phyloP scores from a whole-genome alignment of 2,113 vertebrate species.

The Chaetops frenatus region DNA sequence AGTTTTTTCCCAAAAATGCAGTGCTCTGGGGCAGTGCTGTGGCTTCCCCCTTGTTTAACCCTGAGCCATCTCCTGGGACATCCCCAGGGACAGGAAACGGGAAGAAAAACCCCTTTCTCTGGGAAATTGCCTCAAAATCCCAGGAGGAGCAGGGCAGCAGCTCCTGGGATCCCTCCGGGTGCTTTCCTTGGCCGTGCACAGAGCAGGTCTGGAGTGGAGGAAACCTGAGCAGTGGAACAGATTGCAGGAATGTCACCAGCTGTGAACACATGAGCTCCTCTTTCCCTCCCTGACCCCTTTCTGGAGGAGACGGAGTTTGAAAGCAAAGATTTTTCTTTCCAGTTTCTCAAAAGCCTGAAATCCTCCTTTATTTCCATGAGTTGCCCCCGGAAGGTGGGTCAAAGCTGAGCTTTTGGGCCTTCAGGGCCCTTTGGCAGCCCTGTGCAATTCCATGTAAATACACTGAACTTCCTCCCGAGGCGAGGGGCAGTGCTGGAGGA shows the following conservation, averaged over 20 bases:
- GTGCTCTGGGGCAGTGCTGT: background rate
- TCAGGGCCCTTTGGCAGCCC: background rate
- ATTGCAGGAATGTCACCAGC: conserved; percentile 61
- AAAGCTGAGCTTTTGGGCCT: background rate
- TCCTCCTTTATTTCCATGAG: background rate
- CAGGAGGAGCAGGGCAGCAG: background rate
- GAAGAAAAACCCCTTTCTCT: background rate
- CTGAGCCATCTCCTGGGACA: background rate
- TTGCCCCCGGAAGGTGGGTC: background rate
- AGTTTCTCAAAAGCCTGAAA: conserved; percentile 6
- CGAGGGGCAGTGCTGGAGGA: background rate
- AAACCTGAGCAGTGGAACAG: conserved; percentile 57
- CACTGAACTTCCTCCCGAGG: background rate
- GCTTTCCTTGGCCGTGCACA: background rate
- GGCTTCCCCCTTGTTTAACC: background rate
- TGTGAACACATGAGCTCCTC: conserved; percentile 48
- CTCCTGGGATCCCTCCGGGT: background rate
- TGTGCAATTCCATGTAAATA: background rate
- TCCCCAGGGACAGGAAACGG: background rate
- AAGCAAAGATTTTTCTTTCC: background rate
- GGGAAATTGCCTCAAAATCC: background rate
- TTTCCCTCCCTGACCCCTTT: conserved; percentile 12
- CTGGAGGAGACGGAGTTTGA: background rate
- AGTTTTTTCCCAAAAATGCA: background rate
- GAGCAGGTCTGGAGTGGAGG: background rate